Base-by-base conservation (phyloP, 1,140 invertebrate genomes). In the Drosophila orena region DNA sequence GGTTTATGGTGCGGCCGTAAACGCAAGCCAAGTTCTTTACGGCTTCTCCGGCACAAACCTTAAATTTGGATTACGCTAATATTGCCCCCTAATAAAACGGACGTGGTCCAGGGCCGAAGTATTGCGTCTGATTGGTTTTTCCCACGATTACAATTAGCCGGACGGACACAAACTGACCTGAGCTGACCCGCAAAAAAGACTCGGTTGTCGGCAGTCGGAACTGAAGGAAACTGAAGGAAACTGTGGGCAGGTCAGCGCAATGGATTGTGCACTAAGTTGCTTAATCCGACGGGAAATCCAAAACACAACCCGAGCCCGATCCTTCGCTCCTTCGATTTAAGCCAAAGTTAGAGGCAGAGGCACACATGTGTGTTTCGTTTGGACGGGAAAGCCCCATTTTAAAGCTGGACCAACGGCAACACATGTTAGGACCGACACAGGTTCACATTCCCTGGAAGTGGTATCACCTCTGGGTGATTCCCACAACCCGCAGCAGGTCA, bases 201-300 rank as follows among this genome's bases (percentile, higher is more conserved):
- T 27, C 5, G 30, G 30, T 30, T 27, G 1, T 40, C 10, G 52
- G 20, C 27, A 71, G 46, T 35, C 80, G 80, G 80, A 84, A 84
- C 80, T 84, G 75, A 71, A 68, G 27, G 34, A 42, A 52, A 71
- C 65, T 60, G 8, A 30, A 62, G 59, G 65, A 60, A 59, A 57
- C 49, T 11, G 42, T 22, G 27, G 68, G 49, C 37, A 69, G 40
- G 40, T 42, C 54, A 20, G n/a, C 49, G n/a, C 22, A 30, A 35
- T 49, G 77, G 72, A 79, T 84, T 84, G 81, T 84, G 77, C 81
- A 85, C 75, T 81, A 88, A 88, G 83, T 88, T 88, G 72, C 84
- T 77, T 89, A 89, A 89, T 89, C 84, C 84, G 84, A 80, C 85
- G 84, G 84, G 79, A 89, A 89, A 89, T 89, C 84, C 84, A 89